Conservation (phyloP, 2,113 vertebrate genomes). For the Pteronura brasiliensis region DNA sequence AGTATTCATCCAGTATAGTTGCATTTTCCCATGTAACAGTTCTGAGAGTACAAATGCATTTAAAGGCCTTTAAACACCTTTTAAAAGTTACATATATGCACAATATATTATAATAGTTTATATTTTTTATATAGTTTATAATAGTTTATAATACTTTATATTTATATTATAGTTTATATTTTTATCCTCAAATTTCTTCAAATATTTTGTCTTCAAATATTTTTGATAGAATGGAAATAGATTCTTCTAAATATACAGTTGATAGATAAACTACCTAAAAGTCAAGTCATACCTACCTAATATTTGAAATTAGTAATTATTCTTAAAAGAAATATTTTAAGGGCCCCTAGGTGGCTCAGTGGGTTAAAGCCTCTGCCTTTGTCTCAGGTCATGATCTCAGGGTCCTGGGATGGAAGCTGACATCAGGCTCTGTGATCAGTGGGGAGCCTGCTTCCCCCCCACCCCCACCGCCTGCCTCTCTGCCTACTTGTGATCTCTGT, state of each 20-base stretch:
- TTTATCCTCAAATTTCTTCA: not conserved
- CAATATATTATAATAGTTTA: not conserved
- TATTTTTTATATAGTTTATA: not conserved
- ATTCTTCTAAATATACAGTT: not conserved
- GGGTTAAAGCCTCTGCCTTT: too few species aligned
- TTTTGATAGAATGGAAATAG: not conserved
- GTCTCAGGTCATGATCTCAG: too few species aligned
- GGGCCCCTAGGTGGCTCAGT: too few species aligned
- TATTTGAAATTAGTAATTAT: not conserved
- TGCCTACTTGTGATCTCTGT: too few species aligned
- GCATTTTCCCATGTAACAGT: not conserved
- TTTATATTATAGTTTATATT: not conserved
- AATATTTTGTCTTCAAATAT: not conserved
- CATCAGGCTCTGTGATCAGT: too few species aligned
- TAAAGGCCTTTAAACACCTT: not conserved
- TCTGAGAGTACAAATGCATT: not conserved
- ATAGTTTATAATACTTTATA: not conserved
- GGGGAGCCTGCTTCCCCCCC: too few species aligned
- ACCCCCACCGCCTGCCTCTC: too few species aligned
- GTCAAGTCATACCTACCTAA: not conserved
- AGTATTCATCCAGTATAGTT: not conserved
- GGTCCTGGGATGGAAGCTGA: too few species aligned
- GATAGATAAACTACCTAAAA: not conserved
- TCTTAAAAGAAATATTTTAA: not conserved
- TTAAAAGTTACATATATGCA: not conserved